Evolutionary conservation across 1,140 invertebrate genomes (phyloP), one percentile per base, ranked within the genome.

Genomic region (Cylas formicarius): DNA sequence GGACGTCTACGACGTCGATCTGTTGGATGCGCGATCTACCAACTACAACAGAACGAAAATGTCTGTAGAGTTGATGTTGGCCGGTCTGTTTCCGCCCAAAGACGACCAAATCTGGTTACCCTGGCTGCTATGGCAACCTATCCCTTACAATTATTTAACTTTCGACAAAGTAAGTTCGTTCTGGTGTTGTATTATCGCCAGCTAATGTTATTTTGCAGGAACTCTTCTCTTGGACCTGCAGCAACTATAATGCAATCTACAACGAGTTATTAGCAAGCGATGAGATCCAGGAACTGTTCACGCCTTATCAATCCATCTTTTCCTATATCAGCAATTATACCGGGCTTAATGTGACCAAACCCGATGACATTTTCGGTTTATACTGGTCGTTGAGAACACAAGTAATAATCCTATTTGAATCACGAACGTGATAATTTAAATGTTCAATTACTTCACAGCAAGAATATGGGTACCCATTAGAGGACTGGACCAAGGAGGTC

Each of bases 91-190:
- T 43, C 49, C 53, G 1, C 50, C 53, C 5, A 42, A 23, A 11
- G 18, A 26, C 7, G 14, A 28, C 10, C 20, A 21, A n/a, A 56
- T 48, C 22, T 49, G 47, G 47, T 29, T 38, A 13, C 10, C 18
- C n/a, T 31, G 50, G n/a, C 61, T 85, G 23, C 58, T 66, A 44
- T 87, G 84, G 84, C 82, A 85, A 54, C 84, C 84, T 6, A 76
- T 85, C 50, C 76, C 78, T 11, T 70, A 84, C 18, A 74, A 76
- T 50, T 44, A 45, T 33, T 7, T 31, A 2, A 6, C 23, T 1
- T 22, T 4, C 11, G 21, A 32, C 21, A 27, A 40, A 27, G 44
- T 34, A 33, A 22, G 10, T 3, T 13, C 3, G 4, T 23, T 9
- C 21, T 13, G 35, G n/a, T n/a, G n/a, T n/a, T n/a, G n/a, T n/a